These are phyloP conservation scores for Orchesellides sinensis DNA, from an alignment of 2,888 invertebrate species.

Conservation along the genomic window DNA sequence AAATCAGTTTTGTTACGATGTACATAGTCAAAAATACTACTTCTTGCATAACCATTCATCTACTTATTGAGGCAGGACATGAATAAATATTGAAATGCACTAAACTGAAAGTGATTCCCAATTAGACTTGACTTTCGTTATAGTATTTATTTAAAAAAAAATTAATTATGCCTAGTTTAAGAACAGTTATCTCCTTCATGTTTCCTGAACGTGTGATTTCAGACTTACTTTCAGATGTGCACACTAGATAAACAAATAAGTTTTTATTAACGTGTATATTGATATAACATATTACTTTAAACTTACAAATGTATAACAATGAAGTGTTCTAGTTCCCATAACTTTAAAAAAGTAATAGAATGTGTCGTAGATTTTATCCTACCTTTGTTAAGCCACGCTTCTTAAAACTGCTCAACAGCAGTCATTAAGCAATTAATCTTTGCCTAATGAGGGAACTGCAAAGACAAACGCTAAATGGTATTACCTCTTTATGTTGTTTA, in stretches of 20 bases:
- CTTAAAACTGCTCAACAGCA: neutral
- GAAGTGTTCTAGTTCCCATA: constrained; percentile 20
- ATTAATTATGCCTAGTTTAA: too few species aligned
- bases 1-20: too few species aligned
- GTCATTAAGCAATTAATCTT: constrained; percentile 28
- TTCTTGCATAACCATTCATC: too few species aligned
- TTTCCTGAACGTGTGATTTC: constrained; percentile 46
- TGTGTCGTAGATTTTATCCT: neutral
- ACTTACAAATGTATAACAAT: neutral
- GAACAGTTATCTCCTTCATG: neutral
- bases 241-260: constrained; percentile 30
- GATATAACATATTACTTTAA: neutral
- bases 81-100: too few species aligned
- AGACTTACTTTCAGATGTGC: constrained; percentile 54
- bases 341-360: neutral
- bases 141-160: too few species aligned
- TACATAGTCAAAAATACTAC: too few species aligned
- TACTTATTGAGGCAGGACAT: too few species aligned
- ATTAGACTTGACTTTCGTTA: too few species aligned
- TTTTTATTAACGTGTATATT: too few species aligned
- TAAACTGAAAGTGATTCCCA: too few species aligned
- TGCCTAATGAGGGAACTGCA: constrained; percentile 25
- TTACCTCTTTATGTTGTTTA: neutral
- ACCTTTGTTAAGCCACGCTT: constrained; percentile 1
- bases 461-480: neutral